A percentile compares a stretch with the other conserved stretches of the same genome.
phyloP scores from a whole-genome alignment of 1,140 invertebrate genomes.

The Drosophila baimaii region DNA sequence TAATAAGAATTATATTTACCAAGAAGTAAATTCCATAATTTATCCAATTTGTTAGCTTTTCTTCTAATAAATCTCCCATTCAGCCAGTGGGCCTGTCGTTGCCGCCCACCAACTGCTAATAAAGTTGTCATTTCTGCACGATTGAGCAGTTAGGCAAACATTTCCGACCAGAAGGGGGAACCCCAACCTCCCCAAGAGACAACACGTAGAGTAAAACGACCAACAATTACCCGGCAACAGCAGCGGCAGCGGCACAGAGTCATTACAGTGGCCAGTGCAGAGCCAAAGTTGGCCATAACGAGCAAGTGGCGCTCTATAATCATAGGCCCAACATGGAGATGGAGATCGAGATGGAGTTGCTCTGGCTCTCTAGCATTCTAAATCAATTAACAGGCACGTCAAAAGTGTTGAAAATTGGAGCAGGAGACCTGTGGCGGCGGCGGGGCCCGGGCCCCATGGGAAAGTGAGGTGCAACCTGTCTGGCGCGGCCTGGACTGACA shows the following conservation, averaged over 20 bases:
- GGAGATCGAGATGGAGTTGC: conserved; percentile 21
- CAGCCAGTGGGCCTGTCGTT: conserved; percentile 18
- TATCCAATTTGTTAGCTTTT: background rate
- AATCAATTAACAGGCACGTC: conserved; percentile 82
- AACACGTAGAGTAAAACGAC: conserved; percentile 61
- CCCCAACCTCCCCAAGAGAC: conserved; percentile 49
- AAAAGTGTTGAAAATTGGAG: conserved; percentile 82
- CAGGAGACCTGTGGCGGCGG: conserved; percentile 19
- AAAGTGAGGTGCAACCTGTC: conserved; percentile 71
- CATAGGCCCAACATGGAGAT: conserved; percentile 54
- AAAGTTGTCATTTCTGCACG: conserved; percentile 78
- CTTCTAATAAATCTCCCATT: conserved; percentile 6
- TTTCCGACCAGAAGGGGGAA: conserved; percentile 25
- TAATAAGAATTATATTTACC: background rate
- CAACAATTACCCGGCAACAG: conserved; percentile 59
- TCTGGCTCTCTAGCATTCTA: conserved; percentile 63
- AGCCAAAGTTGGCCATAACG: conserved; percentile 75
- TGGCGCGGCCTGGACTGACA: conserved; percentile 29
- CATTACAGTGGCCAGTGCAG: conserved; percentile 72
- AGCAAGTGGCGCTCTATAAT: conserved; percentile 79
- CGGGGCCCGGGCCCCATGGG: background rate
- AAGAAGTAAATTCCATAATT: background rate
- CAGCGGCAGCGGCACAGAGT: conserved; percentile 53
- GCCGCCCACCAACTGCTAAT: conserved; percentile 60
- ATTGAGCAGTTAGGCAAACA: conserved; percentile 75